phyloP scores from a whole-genome alignment of 2,888 invertebrate genomes.

The Timema cristinae region DNA sequence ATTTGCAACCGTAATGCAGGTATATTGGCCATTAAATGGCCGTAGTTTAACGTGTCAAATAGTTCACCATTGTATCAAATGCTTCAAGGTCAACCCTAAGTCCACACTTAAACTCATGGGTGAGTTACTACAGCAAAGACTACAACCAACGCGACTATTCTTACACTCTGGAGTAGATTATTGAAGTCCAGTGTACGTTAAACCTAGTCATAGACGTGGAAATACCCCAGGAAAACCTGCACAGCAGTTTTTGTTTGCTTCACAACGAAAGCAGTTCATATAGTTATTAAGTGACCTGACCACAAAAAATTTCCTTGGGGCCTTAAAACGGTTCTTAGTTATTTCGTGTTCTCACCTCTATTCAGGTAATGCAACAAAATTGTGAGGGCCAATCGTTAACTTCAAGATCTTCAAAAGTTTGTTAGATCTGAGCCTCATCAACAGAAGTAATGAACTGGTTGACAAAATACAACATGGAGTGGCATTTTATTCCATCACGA shows the following conservation, averaged over 20 bases:
- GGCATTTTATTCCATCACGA: conserved; percentile 40
- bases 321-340: conserved; percentile 37
- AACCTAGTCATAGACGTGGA: conserved; percentile 29
- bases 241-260: conserved; percentile 37
- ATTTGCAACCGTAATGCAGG: background rate
- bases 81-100: conserved; percentile 11
- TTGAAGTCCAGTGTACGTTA: conserved; percentile 12
- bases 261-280: conserved; percentile 37
- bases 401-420: background rate
- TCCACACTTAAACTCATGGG: conserved; percentile 26
- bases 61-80: background rate
- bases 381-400: conserved; percentile 34
- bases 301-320: conserved; percentile 38
- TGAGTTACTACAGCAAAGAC: conserved; percentile 26
- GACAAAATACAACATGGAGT: conserved; percentile 31
- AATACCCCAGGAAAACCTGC: conserved; percentile 33
- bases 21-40: background rate
- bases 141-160: conserved; percentile 26
- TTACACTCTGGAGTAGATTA: background rate
- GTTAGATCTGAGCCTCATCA: too few species aligned
- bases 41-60: background rate
- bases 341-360: conserved; percentile 37
- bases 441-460: background rate
- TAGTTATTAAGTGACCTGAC: conserved; percentile 38
- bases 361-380: conserved; percentile 41